Percentiles rank a stretch among this genome's conserved stretches.
These are phyloP conservation scores for Paralichthys olivaceus DNA, from an alignment of 2,113 vertebrate species.

Conservation along the genomic window DNA sequence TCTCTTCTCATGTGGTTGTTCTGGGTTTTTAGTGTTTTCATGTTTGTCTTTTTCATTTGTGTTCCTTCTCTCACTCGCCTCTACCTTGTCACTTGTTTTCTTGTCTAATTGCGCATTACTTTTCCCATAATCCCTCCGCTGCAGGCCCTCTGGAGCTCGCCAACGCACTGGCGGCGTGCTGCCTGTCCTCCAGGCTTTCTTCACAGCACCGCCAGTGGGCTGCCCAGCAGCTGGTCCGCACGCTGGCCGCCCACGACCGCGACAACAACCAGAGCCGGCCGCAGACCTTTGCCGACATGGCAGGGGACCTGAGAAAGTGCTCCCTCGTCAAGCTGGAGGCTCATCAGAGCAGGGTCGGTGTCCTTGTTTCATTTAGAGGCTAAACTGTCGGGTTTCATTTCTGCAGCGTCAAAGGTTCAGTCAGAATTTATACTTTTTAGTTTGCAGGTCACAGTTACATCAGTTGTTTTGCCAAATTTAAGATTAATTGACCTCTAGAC, in stretches of 20 bases:
- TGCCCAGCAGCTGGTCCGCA: conserved; percentile 95
- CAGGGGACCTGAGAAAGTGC: conserved; percentile 94
- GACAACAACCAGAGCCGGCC: conserved; percentile 94
- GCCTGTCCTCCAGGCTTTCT: conserved; percentile 95
- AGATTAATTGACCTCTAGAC: too few species aligned
- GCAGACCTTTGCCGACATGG: conserved; percentile 96
- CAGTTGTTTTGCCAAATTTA: too few species aligned
- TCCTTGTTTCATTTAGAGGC: not conserved
- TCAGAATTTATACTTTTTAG: too few species aligned
- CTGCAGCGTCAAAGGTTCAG: too few species aligned
- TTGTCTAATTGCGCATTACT: conserved; percentile 93
- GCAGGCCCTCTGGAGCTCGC: conserved; percentile 99
- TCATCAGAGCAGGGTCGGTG: conserved; percentile 93
- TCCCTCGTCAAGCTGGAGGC: conserved; percentile 95
- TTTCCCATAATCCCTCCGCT: conserved; percentile 92
- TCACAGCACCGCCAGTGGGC: conserved; percentile 99
- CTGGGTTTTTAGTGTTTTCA: conserved; percentile 18
- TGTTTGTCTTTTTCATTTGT: conserved; percentile 27
- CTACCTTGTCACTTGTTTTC: conserved; percentile 76
- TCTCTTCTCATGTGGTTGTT: conserved; percentile 9
- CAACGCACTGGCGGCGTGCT: conserved; percentile 97
- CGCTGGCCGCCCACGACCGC: conserved; percentile 95
- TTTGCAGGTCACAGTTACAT: too few species aligned
- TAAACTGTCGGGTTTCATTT: too few species aligned
- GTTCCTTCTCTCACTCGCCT: conserved; percentile 74